Base-by-base conservation (phyloP, 1,140 invertebrate genomes). In the Drosophila kurseongensis region DNA sequence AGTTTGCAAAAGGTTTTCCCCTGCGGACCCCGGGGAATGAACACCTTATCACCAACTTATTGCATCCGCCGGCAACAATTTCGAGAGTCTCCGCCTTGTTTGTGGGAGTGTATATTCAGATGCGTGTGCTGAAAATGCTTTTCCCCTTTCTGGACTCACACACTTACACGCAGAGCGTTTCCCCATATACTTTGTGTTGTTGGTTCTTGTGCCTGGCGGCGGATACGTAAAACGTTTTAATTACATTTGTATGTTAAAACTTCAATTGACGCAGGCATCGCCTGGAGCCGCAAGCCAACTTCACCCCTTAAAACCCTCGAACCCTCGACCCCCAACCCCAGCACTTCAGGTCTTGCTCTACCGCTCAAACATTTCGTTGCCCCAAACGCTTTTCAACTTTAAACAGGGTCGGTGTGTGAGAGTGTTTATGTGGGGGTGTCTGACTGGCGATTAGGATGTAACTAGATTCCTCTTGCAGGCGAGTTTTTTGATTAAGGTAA, bases 211-310 rank as follows among this genome's bases (percentile, higher is more conserved):
- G 79, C 82, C 84, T 65, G 76, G 73, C 48, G 85, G 84, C 84
- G 84, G 82, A 81, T 90, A 72, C 80, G 83, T 80, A 89, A 89
- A 89, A 89, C 84, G 84, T 89, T 89, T 89, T 89, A 89, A 89
- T 89, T 89, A 89, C 84, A 89, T 89, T 89, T 89, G 84, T 89
- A 84, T 89, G 85, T 89, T 89, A 89, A 88, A 89, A 89, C 84
- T 89, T 83, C 84, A 89, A 89, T 88, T 88, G 83, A 88, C 75
- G 83, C 67, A 75, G 59, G 72, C 62, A 56, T 16, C 9, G 66
- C 48, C 14, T 7, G 35, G 14, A 12, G 68, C 68, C 68, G 65
- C 51, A 71, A 48, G 54, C 66, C 29, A 12, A 18, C 35, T 23
- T 23, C 29, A 41, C 32, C 16, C 44, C 45, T 27, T 14, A 44